Base-by-base conservation (phyloP, 1,140 invertebrate species). In the Heliconius himera region DNA sequence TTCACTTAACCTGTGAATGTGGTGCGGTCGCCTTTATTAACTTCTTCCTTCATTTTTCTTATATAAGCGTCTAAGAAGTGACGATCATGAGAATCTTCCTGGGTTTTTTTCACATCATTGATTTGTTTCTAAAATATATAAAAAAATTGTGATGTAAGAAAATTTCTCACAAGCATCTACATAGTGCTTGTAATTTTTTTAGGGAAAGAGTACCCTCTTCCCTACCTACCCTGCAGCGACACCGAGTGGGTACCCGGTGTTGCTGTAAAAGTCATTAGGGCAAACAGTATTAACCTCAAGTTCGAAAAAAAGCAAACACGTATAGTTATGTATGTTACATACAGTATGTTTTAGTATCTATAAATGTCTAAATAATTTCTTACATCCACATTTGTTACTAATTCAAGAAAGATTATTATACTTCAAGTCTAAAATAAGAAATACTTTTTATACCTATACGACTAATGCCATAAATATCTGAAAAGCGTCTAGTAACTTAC, bases 31-130 rank as follows among this genome's bases (percentile, higher is more conserved):
- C 88, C 84, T 3, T 84, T 70, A 3, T 75, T 70, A 26, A 87
- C 82, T 78, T 91, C 91, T 77, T 91, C 83, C 20, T 95, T 95
- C 89, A 96, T 93, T 81, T 95, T 92, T 9, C 86, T 91, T 9
- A 96, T 86, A 82, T 96, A 96, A 56, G 93, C 83, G 77, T 95
- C 95, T 13, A 95, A 20, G 82, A 95, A 95, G 80, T 95, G 94
- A 0, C 95, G 90, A 41, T 95, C 90, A 76, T 92, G 82, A 1
- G 85, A 82, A 8, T 91, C 85, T 20, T 95, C 95, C 66, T 94
- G 94, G 0, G 86, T 95, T 4, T 85, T 83, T 18, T 94, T 81
- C 26, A 88, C 84, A 1, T 93, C 88, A 38, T 95, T 86, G 3
- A 95, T 83, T 3, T 95, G 51, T 72, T 93, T 91, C 80, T 95